Percentiles rank a stretch among this genome's conserved stretches.
Conservation (phyloP, 2,797 vertebrate species). For the Brachymystax lenok region DNA sequence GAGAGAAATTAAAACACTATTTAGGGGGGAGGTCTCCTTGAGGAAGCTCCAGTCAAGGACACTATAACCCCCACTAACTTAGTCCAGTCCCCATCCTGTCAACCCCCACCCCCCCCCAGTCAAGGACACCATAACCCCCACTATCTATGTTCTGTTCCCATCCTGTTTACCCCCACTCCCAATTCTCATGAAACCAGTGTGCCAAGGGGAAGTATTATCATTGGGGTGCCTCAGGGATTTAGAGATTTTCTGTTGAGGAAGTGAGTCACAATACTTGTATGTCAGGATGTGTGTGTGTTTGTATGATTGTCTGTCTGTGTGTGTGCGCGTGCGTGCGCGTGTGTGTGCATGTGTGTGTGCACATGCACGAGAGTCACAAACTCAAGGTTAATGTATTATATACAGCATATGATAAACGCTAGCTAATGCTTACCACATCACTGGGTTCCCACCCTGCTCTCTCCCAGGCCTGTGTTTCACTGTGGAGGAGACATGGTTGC, state of each 20-base stretch:
- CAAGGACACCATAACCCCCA: not conserved
- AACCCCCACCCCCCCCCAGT: not conserved
- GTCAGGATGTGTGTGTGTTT: not conserved
- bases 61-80: not conserved
- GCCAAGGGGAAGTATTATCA: not conserved
- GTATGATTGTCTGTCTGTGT: not conserved
- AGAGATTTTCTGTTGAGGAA: slow-evolving; percentile 7
- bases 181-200: slow-evolving; percentile 2
- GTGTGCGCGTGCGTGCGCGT: not conserved
- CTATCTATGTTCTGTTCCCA: slow-evolving; percentile 7
- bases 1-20: not conserved
- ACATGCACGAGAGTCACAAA: not conserved
- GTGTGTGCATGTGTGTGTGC: not conserved
- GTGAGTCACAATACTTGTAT: slow-evolving; percentile 14
- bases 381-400: not conserved
- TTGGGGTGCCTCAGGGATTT: not conserved
- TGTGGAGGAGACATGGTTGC: slow-evolving; percentile 82
- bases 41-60: not conserved
- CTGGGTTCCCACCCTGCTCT: slow-evolving; percentile 4
- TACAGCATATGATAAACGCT: not conserved
- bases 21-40: not conserved
- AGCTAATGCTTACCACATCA: not conserved
- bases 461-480: slow-evolving; percentile 82
- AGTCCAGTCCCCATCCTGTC: slow-evolving; percentile 6
- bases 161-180: slow-evolving; percentile 11